Evolutionary conservation across 2,113 vertebrate species (phyloP).

Genomic region (Microtus richardsoni): DNA sequence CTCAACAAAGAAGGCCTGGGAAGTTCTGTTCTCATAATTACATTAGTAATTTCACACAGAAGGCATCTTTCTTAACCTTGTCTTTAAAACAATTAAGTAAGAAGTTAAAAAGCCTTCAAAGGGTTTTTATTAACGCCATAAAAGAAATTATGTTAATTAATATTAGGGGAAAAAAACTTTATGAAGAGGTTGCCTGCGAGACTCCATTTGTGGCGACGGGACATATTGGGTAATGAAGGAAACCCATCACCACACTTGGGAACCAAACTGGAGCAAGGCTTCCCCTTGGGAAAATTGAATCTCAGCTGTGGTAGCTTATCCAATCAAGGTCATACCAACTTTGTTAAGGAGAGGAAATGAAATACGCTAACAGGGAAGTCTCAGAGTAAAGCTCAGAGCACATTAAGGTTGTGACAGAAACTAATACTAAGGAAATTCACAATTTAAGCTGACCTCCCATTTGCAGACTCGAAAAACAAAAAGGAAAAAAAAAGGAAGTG

Average conservation of each 20-base stretch:
- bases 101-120: slow-evolving; percentile 32
- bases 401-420: slow-evolving; percentile 82
- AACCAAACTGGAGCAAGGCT: background rate
- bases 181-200: background rate
- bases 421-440: slow-evolving; percentile 85
- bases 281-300: slow-evolving; percentile 62
- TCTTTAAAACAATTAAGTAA: slow-evolving; percentile 39
- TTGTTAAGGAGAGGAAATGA: slow-evolving; percentile 86
- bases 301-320: slow-evolving; percentile 77
- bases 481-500: slow-evolving; percentile 47
- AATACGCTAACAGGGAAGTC: slow-evolving; percentile 81
- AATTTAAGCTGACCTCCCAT: slow-evolving; percentile 71
- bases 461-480: slow-evolving; percentile 72
- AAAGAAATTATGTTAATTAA: slow-evolving; percentile 43
- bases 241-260: background rate
- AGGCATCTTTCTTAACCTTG: background rate
- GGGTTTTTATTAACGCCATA: background rate
- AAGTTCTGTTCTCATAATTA: background rate
- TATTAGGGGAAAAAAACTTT: background rate
- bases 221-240: background rate
- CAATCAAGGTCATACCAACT: slow-evolving; percentile 72
- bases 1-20: background rate
- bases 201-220: background rate
- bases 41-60: background rate
- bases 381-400: slow-evolving; percentile 55